These are phyloP conservation scores for Acinonyx jubatus DNA, from an alignment of 2,113 vertebrate species.

Conservation along the genomic window DNA sequence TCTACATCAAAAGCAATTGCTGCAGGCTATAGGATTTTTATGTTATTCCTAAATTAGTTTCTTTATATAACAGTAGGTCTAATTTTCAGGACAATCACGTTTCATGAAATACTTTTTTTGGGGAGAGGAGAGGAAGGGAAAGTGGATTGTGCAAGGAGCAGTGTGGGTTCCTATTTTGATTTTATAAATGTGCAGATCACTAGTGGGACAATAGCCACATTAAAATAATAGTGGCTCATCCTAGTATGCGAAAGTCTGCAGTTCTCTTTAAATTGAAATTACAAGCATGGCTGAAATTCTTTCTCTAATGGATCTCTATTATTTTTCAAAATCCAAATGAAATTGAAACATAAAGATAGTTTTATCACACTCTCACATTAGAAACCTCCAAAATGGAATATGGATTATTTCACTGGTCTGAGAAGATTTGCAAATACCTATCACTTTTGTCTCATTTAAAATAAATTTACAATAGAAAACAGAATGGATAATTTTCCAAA, in stretches of 20 bases:
- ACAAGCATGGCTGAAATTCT: neutral
- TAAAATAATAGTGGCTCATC: neutral
- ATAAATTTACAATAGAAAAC: constrained; percentile 24
- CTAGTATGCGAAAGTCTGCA: neutral
- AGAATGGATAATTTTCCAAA: constrained; percentile 19
- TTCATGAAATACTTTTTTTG: neutral
- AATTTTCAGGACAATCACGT: constrained; percentile 6
- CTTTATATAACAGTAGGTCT: neutral
- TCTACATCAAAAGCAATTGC: constrained; percentile 27
- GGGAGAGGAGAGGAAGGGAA: neutral
- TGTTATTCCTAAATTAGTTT: constrained; percentile 37
- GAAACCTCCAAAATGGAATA: neutral
- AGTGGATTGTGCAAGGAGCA: neutral
- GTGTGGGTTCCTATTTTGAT: neutral
- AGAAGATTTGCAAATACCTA: constrained; percentile 28
- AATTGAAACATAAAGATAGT: constrained; percentile 16
- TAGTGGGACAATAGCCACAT: neutral
- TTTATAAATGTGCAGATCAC: neutral
- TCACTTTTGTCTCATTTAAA: constrained; percentile 31
- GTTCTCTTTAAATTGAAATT: constrained; percentile 52
- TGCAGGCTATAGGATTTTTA: neutral
- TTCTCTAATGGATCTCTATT: neutral
- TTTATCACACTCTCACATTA: neutral
- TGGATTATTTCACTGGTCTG: neutral
- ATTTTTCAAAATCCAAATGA: constrained; percentile 39